Evolutionary conservation across 64 coral and sea anemone genomes (phyloP).

Genomic region (Stichodactyla helianthus): DNA sequence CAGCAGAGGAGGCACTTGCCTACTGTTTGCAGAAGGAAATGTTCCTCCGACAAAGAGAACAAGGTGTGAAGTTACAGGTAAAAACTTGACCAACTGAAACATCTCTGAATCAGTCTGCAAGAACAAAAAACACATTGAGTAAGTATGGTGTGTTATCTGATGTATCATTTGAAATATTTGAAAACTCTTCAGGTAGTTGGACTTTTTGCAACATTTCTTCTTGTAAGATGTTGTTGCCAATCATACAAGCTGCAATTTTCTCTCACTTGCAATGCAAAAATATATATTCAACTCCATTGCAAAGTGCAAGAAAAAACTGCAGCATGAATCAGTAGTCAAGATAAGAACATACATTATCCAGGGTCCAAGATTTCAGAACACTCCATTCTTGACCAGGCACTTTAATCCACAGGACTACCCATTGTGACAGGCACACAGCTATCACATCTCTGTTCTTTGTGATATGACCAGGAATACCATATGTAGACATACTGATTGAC

Average conservation of each 20-base stretch:
- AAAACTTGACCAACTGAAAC: conserved; percentile 46
- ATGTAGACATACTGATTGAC: conserved; percentile 62
- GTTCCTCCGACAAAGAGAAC: conserved; percentile 64
- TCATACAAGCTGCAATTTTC: no score
- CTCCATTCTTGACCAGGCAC: conserved; percentile 38
- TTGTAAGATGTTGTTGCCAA: no score
- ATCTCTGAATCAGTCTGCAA: conserved; percentile 44
- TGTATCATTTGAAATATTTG: no score
- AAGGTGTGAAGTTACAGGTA: conserved; percentile 36
- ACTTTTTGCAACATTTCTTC: no score
- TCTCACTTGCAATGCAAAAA: no score
- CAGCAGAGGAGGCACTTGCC: not conserved
- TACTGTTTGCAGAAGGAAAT: conserved; percentile 44
- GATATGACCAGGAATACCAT: conserved; percentile 34
- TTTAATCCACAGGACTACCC: conserved; percentile 58
- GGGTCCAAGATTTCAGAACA: conserved; percentile 50
- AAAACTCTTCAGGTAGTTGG: no score
- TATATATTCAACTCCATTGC: no score
- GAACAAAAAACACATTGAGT: not conserved
- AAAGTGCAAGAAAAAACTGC: no score
- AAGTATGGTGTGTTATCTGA: not conserved
- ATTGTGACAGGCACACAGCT: conserved; percentile 68
- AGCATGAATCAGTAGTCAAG: no score
- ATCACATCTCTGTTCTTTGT: conserved; percentile 59
- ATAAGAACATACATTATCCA: conserved; percentile 39